A percentile compares a stretch with the other conserved stretches of the same genome.
Evolutionary conservation across 2,888 invertebrate species (phyloP).

Genomic region (Lingula anatina): DNA sequence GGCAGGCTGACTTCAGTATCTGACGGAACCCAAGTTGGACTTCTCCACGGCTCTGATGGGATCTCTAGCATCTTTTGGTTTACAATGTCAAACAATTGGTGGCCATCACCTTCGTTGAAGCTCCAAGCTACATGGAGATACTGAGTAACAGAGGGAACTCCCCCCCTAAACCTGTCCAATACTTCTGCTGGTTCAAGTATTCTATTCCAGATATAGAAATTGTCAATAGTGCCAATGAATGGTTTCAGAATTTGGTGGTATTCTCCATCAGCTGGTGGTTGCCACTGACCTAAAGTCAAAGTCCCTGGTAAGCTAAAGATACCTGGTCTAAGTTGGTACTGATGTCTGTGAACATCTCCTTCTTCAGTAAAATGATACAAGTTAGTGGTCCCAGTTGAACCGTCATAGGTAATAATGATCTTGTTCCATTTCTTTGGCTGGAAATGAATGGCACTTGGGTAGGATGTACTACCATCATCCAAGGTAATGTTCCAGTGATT

Average conservation of each 20-base stretch:
- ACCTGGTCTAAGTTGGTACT: slow-evolving; percentile 6
- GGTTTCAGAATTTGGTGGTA: slow-evolving; percentile 9
- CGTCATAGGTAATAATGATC: slow-evolving; percentile 20
- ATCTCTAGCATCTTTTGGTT: slow-evolving; percentile 8
- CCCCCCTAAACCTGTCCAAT: slow-evolving; percentile 19
- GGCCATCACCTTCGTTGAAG: slow-evolving; percentile 27
- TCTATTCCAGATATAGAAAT: slow-evolving; percentile 23
- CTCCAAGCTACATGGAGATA: slow-evolving; percentile 13
- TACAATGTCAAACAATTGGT: slow-evolving; percentile 10
- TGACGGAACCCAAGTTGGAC: slow-evolving; percentile 25
- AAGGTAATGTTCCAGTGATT: not conserved
- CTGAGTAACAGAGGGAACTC: slow-evolving; percentile 14
- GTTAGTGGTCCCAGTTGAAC: slow-evolving; percentile 13
- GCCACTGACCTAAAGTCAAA: slow-evolving; percentile 27
- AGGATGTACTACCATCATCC: slow-evolving; percentile 3
- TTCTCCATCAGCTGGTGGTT: slow-evolving; percentile 17
- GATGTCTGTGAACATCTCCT: slow-evolving; percentile 14
- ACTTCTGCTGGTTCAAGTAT: slow-evolving; percentile 20
- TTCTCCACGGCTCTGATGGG: slow-evolving; percentile 23
- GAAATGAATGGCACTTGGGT: slow-evolving; percentile 16
- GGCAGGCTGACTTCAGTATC: no score
- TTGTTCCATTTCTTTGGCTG: slow-evolving; percentile 24
- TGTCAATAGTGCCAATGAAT: slow-evolving; percentile 22
- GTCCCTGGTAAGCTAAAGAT: slow-evolving; percentile 16
- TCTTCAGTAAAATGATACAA: slow-evolving; percentile 18